Evolutionary conservation across 2,113 vertebrate species (phyloP).

Genomic region (Eidolon helvum): DNA sequence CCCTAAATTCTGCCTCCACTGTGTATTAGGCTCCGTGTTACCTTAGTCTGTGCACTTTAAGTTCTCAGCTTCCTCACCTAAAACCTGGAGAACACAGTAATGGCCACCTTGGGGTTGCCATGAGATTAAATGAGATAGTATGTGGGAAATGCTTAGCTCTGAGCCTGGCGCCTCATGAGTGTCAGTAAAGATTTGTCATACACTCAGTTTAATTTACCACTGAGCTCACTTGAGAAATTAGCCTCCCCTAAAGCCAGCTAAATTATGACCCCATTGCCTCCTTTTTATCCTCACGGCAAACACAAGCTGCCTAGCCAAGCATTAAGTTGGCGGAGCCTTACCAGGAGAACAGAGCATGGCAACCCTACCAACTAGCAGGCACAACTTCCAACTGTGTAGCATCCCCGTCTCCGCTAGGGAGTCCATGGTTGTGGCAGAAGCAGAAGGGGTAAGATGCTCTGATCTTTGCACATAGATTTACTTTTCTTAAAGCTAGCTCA

Average conservation of each 20-base stretch:
- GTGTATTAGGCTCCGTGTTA: accelerated
- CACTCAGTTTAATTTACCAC: not conserved
- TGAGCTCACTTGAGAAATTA: not conserved
- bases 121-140: not conserved
- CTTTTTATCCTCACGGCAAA: not conserved
- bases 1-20: not conserved
- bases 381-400: not conserved
- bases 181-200: not conserved
- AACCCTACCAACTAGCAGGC: not conserved
- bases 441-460: not conserved
- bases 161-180: not conserved
- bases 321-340: not conserved
- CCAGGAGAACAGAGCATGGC: not conserved
- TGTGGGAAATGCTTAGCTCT: not conserved
- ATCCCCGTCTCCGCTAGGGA: not conserved
- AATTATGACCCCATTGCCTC: not conserved
- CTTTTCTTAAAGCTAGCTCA: not conserved
- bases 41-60: not conserved
- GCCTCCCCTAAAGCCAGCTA: not conserved
- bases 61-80: not conserved
- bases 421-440: not conserved
- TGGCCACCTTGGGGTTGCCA: not conserved
- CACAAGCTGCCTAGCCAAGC: not conserved
- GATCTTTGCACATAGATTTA: not conserved
- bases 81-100: not conserved